Evolutionary conservation across 2,888 invertebrate species (phyloP), one percentile per base, ranked within the genome.

Genomic region (Drepana falcataria): DNA sequence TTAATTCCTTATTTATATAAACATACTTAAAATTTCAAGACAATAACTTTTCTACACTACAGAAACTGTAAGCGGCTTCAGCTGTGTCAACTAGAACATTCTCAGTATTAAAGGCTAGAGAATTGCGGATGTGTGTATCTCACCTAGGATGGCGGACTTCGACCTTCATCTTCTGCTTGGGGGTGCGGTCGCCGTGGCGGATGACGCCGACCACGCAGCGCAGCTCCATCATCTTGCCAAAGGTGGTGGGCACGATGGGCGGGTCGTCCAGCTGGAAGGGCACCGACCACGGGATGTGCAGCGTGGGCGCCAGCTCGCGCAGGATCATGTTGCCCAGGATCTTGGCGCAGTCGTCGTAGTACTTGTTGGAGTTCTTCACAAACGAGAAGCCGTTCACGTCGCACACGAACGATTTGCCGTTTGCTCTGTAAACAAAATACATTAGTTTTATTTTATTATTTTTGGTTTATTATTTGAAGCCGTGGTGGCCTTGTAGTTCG

Each of bases 131-230:
- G n/a, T n/a, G n/a, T n/a, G 5, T 37, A 37, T 37, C 91, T 83
- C 85, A 97, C 96, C 97, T 97, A 2, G 96, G 96, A 93, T 99
- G 98, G 53, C 98, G 93, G 9, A 99, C 99, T 93, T 99, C 99
- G 65, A 99, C 99, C 87, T 99, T 99, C 99, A 99, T 99, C 91
- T 99, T 99, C 91, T 99, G 99, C 82, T 99, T 99, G 0, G 99
- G 99, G 9, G 99, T 99, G 64, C 99, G 92, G 85, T 99, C 99
- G 0, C 99, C 99, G 77, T 99, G 99, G 57, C 99, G 91, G 59
- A 99, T 99, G 4, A 99, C 97, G 35, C 97, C 99, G 48, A 99
- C 98, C 2, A 99, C 99, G 83, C 99, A 99, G 40, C 99, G 92
- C 59, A 95, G 78, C 69, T 95, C 95, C 95, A 95, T 95, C 97